A percentile compares a stretch with the other conserved stretches of the same genome.
Evolutionary conservation across 2,797 vertebrate species (phyloP).

Genomic region (Enteromius trimaculatus): DNA sequence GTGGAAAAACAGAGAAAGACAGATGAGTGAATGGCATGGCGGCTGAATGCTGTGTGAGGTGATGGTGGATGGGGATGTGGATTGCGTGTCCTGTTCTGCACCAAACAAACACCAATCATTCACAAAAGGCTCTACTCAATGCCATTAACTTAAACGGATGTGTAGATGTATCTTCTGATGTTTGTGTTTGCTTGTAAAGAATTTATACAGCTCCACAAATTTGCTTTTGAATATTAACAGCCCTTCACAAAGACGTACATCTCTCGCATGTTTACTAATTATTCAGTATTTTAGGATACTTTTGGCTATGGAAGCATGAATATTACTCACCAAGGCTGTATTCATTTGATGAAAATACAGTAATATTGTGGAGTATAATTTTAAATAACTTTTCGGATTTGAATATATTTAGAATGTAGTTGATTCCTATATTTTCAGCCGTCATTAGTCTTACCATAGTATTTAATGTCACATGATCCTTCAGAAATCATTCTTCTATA

Average conservation of each 20-base stretch:
- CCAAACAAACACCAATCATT: conserved; percentile 44
- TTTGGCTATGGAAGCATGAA: background rate
- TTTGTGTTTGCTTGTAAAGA: conserved; percentile 2
- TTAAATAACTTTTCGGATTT: background rate
- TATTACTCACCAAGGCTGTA: background rate
- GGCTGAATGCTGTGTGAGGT: conserved; percentile 37
- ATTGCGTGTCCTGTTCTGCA: conserved; percentile 45
- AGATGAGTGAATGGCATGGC: conserved; percentile 6
- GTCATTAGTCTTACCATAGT: no score
- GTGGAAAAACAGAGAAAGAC: conserved; percentile 1
- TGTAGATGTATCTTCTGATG: conserved; percentile 11
- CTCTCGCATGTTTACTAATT: conserved; percentile 14
- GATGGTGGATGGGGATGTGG: conserved; percentile 53
- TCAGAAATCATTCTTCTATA: background rate
- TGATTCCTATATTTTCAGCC: background rate
- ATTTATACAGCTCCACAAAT: conserved; percentile 27
- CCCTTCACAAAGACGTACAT: background rate
- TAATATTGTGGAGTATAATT: background rate
- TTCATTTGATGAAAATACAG: background rate
- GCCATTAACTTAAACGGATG: conserved; percentile 46
- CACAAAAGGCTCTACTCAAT: conserved; percentile 44
- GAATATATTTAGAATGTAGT: background rate
- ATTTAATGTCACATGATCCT: background rate
- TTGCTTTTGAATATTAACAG: conserved; percentile 24
- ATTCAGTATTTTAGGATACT: conserved; percentile 2